A percentile compares a stretch with the other conserved stretches of the same genome.
Conservation (phyloP, 2,888 invertebrate species). For the Netelia fuscicornis region DNA sequence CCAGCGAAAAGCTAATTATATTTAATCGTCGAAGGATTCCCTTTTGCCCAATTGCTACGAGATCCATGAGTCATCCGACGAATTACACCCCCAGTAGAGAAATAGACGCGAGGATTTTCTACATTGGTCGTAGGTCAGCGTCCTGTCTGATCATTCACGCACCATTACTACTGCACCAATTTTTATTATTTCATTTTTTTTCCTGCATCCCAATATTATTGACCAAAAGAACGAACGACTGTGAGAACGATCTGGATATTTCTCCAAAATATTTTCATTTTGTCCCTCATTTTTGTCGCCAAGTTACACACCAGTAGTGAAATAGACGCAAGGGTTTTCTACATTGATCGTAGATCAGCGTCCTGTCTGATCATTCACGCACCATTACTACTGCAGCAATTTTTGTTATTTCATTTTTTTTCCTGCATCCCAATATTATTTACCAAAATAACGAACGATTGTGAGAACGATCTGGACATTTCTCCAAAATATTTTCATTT, state of each 20-base stretch:
- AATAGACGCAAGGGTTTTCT: neutral
- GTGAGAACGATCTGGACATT: slow-evolving; percentile 35
- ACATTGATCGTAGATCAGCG: slow-evolving; percentile 40
- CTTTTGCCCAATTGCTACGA: slow-evolving; percentile 47
- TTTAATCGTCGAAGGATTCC: slow-evolving; percentile 74
- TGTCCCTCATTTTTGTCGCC: slow-evolving; percentile 9
- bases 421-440: slow-evolving; percentile 45
- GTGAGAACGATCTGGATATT: slow-evolving; percentile 34
- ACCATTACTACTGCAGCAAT: slow-evolving; percentile 48
- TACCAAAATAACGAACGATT: slow-evolving; percentile 10
- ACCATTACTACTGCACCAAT: slow-evolving; percentile 47
- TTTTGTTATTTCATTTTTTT: neutral
- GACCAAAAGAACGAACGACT: slow-evolving; percentile 10
- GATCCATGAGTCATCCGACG: slow-evolving; percentile 50
- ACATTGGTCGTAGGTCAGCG: slow-evolving; percentile 43
- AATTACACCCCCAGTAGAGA: slow-evolving; percentile 21
- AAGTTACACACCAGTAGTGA: neutral
- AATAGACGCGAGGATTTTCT: neutral
- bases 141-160: slow-evolving; percentile 40
- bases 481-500: slow-evolving; percentile 26
- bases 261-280: slow-evolving; percentile 27
- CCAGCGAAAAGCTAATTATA: slow-evolving; percentile 75
- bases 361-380: slow-evolving; percentile 40
- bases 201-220: slow-evolving; percentile 44
- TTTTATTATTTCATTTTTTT: neutral